Percentiles rank a stretch among this genome's conserved stretches.
phyloP scores from a whole-genome alignment of 2,888 invertebrate species.

The Eubasilissa splendida region DNA sequence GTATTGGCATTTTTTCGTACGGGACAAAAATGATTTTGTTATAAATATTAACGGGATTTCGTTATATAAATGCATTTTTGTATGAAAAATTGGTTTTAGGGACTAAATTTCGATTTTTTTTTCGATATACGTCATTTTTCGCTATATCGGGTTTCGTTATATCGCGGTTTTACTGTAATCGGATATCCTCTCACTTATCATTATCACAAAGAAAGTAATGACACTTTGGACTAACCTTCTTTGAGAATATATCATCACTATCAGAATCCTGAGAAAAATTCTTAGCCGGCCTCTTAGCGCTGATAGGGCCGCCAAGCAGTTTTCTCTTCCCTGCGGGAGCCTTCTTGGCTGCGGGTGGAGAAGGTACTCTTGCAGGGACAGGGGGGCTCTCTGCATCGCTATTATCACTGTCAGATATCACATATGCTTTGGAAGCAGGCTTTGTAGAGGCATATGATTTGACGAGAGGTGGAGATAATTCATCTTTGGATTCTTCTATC shows the following conservation, averaged over 20 bases:
- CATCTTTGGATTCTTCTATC: slow-evolving; percentile 63
- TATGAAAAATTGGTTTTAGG: no score
- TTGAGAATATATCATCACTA: slow-evolving; percentile 71
- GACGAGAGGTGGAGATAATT: slow-evolving; percentile 12
- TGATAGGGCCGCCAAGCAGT: slow-evolving; percentile 41
- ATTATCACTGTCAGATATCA: slow-evolving; percentile 37
- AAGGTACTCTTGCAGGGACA: slow-evolving; percentile 33
- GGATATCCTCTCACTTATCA: no score
- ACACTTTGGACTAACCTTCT: slow-evolving; percentile 64
- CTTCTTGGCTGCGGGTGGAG: slow-evolving; percentile 63
- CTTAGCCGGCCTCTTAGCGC: slow-evolving; percentile 50
- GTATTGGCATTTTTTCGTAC: no score
- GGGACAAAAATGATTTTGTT: no score
- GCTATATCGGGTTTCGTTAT: no score
- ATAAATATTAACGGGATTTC: no score
- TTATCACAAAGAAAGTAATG: no score
- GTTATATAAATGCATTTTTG: no score
- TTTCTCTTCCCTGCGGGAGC: slow-evolving; percentile 59
- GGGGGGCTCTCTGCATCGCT: slow-evolving; percentile 17
- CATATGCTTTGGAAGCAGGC: slow-evolving; percentile 17
- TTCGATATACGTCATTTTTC: no score
- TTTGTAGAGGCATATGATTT: neutral
- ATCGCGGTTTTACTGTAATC: no score
- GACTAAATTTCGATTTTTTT: no score
- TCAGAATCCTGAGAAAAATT: slow-evolving; percentile 63